Evolutionary conservation across 23 tunicate species (phyloP).

Genomic region (Trididemnum miniatum): DNA sequence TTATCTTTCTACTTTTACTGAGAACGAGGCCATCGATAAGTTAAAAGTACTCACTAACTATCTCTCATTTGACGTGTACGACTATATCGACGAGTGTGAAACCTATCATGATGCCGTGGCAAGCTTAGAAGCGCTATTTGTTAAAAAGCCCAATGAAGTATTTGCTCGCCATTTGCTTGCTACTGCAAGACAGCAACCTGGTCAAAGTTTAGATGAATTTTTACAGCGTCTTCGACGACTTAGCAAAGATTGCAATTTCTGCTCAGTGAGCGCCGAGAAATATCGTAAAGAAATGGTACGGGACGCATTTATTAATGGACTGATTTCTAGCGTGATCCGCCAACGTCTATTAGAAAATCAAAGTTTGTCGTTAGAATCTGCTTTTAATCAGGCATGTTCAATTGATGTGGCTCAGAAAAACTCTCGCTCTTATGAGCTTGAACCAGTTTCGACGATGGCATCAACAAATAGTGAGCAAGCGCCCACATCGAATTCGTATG

Average conservation of each 20-base stretch:
- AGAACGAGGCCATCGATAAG: background rate
- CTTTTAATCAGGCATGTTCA: background rate
- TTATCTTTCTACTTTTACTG: background rate
- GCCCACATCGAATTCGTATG: too few relatives aligned
- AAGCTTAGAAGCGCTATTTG: background rate
- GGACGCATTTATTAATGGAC: slow-evolving; percentile 14
- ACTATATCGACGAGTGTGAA: background rate
- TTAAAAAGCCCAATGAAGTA: background rate
- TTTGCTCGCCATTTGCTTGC: slow-evolving; percentile 16
- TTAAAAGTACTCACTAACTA: background rate
- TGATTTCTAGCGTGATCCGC: background rate
- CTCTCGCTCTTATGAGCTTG: background rate
- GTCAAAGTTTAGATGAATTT: background rate
- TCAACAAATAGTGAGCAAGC: too few relatives aligned
- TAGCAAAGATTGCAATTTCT: slow-evolving; percentile 12
- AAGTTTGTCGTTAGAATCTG: background rate
- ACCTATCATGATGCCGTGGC: background rate
- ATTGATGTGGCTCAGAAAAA: background rate
- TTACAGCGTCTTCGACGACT: background rate
- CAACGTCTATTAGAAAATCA: slow-evolving; percentile 1
- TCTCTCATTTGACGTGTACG: background rate
- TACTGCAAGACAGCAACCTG: background rate
- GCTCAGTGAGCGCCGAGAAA: background rate
- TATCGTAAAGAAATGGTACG: slow-evolving; percentile 6
- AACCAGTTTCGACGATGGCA: background rate